phyloP scores from a whole-genome alignment of 2,888 invertebrate species.

The Archips xylosteana region DNA sequence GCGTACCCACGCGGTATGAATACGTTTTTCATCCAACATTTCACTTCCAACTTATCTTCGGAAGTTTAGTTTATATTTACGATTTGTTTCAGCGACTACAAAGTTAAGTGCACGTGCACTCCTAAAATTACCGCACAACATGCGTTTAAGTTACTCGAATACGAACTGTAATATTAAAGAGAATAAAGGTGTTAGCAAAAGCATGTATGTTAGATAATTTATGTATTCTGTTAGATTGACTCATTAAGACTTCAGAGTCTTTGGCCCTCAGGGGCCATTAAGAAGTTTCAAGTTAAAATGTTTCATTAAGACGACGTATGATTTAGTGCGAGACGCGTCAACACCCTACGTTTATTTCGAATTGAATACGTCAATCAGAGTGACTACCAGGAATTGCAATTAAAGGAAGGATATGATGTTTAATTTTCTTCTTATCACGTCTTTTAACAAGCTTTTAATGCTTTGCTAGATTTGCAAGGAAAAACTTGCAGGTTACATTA shows the following conservation, averaged over 20 bases:
- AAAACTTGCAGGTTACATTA: no score
- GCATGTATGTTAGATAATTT: neutral
- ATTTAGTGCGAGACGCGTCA: constrained; percentile 43
- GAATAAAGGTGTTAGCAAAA: neutral
- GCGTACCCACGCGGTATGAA: neutral
- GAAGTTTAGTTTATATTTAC: constrained; percentile 22
- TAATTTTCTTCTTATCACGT: no score
- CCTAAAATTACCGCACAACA: neutral
- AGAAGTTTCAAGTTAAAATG: constrained; percentile 52
- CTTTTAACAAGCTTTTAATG: no score
- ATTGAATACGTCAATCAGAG: constrained; percentile 45
- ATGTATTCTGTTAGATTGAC: constrained; percentile 3
- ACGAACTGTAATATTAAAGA: neutral
- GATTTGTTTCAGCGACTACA: constrained; percentile 6
- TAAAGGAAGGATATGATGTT: no score
- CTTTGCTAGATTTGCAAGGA: no score
- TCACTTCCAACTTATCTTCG: constrained; percentile 5
- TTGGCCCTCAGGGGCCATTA: no score
- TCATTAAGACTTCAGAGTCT: constrained; percentile 36
- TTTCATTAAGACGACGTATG: constrained; percentile 47
- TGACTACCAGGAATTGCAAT: neutral
- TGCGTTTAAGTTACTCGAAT: neutral
- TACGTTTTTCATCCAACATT: neutral
- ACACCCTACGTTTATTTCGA: constrained; percentile 47
- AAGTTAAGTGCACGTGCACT: constrained; percentile 15